phyloP scores from a whole-genome alignment of 2,797 vertebrate species.

The Pogonophryne albipinna region DNA sequence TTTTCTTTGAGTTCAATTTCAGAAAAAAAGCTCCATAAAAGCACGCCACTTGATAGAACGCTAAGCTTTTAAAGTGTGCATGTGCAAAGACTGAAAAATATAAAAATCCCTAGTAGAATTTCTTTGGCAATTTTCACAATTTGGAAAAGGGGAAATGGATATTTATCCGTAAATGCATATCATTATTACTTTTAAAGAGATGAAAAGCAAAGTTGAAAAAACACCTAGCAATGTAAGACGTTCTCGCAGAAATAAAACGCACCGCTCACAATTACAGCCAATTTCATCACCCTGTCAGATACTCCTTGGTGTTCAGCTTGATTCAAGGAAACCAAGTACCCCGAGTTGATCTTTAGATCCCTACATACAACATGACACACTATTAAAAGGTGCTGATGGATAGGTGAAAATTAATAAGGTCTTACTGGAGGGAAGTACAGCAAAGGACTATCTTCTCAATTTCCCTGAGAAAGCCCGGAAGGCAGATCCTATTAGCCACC shows the following conservation, averaged over 20 bases:
- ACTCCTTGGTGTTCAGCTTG: slow-evolving; percentile 23
- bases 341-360: slow-evolving; percentile 46
- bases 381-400: slow-evolving; percentile 53
- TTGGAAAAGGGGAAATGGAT: slow-evolving; percentile 46
- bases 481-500: slow-evolving; percentile 62
- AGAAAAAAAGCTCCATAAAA: slow-evolving; percentile 65
- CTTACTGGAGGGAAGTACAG: slow-evolving; percentile 33
- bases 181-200: slow-evolving; percentile 20
- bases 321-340: slow-evolving; percentile 35
- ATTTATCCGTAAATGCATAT: slow-evolving; percentile 22
- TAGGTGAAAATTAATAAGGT: slow-evolving; percentile 39
- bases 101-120: not conserved
- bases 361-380: slow-evolving; percentile 52
- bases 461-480: slow-evolving; percentile 52
- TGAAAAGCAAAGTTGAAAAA: slow-evolving; percentile 48
- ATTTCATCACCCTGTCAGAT: slow-evolving; percentile 59
- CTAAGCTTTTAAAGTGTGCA: slow-evolving; percentile 50
- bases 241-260: slow-evolving; percentile 40
- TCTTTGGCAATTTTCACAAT: slow-evolving; percentile 24
- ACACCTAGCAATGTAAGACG: slow-evolving; percentile 9
- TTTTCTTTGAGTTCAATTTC: slow-evolving; percentile 76
- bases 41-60: slow-evolving; percentile 55
- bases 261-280: slow-evolving; percentile 48
- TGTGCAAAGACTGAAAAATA: slow-evolving; percentile 19
- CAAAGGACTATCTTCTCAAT: slow-evolving; percentile 24